These are phyloP conservation scores for Hetaerina americana DNA, from an alignment of 1,140 invertebrate species.

Conservation along the genomic window DNA sequence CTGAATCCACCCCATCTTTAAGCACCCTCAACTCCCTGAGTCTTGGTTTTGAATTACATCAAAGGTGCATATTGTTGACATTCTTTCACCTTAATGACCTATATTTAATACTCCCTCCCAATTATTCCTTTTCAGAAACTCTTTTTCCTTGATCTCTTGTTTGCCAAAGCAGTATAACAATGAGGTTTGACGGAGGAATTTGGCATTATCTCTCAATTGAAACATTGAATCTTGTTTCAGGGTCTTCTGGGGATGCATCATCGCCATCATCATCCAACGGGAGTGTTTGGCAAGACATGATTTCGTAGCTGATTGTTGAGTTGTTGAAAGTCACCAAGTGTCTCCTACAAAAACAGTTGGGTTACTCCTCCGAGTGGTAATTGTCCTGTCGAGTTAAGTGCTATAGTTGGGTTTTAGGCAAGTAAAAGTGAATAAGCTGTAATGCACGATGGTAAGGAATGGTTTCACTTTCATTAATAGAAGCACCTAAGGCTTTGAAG, in stretches of 20 bases:
- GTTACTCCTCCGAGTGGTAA: background rate
- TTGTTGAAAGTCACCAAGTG: constrained; percentile 5
- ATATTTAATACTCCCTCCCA: no score
- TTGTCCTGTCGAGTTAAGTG: background rate
- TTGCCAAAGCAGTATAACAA: no score
- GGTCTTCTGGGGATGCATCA: constrained; percentile 27
- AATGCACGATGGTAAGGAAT: background rate
- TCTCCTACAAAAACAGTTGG: constrained; percentile 4
- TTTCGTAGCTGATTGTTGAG: constrained; percentile 29
- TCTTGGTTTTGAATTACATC: no score
- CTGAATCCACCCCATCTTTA: no score
- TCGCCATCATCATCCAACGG: constrained; percentile 35
- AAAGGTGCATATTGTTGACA: no score
- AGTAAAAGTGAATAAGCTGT: background rate
- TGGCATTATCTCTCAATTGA: no score
- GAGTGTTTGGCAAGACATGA: constrained; percentile 36
- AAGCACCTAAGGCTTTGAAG: background rate
- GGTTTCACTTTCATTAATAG: background rate
- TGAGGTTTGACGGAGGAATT: no score
- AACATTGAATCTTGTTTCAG: no score
- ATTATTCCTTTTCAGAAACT: no score
- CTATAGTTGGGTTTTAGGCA: background rate
- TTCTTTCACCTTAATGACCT: no score
- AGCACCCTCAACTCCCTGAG: no score
- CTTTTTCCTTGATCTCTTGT: no score